phyloP scores from a whole-genome alignment of 37 sponge, comb jelly and placozoan genomes.

The Lycopodina hypogea region DNA sequence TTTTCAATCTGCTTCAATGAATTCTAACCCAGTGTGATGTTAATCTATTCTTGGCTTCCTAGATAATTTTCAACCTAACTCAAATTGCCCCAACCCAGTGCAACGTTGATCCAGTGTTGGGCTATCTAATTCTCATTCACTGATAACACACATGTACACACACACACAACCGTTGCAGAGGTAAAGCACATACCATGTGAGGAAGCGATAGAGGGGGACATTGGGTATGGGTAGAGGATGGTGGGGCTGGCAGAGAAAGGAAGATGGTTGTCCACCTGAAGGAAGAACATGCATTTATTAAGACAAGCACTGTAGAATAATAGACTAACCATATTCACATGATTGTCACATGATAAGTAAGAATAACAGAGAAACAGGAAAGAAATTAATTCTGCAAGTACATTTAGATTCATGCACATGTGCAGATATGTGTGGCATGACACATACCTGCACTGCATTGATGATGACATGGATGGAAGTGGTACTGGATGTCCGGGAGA shows the following conservation, averaged over 20 bases:
- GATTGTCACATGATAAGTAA: background rate
- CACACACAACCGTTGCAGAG: background rate
- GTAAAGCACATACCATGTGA: constrained; percentile 32
- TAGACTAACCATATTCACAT: background rate
- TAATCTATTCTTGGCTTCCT: too few relatives aligned
- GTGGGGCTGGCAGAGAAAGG: constrained; percentile 47
- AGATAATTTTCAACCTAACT: too few relatives aligned
- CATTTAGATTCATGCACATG: too few relatives aligned
- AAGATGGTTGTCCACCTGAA: constrained; percentile 84
- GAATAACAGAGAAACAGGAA: too few relatives aligned
- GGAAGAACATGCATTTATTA: background rate
- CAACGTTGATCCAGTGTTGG: too few relatives aligned
- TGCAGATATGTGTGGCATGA: background rate
- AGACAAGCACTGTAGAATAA: background rate
- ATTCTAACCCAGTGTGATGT: too few relatives aligned
- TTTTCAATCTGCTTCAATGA: too few relatives aligned
- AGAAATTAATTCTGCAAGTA: too few relatives aligned
- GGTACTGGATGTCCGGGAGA: constrained; percentile 15
- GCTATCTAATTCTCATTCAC: too few relatives aligned
- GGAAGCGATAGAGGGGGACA: constrained; percentile 56
- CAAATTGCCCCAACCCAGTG: too few relatives aligned
- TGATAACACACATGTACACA: background rate
- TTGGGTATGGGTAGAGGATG: constrained; percentile 69
- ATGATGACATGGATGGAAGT: constrained; percentile 31
- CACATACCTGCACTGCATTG: constrained; percentile 49